Percentiles rank a stretch among this genome's conserved stretches.
Evolutionary conservation across 2,888 invertebrate species (phyloP).

Genomic region (Andrena camellia): DNA sequence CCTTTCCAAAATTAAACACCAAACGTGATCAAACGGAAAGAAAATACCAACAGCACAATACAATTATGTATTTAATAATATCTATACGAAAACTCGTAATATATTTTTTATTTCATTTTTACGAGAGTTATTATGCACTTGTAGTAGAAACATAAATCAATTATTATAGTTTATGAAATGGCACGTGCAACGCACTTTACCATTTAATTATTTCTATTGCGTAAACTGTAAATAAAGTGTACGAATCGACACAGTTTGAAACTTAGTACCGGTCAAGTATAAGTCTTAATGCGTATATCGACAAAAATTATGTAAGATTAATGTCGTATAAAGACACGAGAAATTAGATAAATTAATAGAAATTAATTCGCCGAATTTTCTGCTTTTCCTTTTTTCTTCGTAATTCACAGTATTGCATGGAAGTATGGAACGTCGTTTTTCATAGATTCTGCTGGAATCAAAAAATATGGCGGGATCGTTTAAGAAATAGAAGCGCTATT

Average conservation of each 20-base stretch:
- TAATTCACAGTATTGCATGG: neutral
- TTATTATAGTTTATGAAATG: too few relatives aligned
- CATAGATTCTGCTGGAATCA: neutral
- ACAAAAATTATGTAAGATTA: neutral
- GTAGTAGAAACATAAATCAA: too few relatives aligned
- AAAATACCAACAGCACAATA: neutral
- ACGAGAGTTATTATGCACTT: too few relatives aligned
- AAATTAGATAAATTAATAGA: neutral
- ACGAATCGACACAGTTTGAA: neutral
- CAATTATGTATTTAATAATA: neutral
- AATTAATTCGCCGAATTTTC: neutral
- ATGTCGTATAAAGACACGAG: neutral
- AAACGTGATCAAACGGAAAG: neutral
- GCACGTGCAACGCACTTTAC: too few relatives aligned
- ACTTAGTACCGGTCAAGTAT: slow-evolving; percentile 1
- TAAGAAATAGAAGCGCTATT: neutral
- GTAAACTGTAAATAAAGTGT: too few relatives aligned
- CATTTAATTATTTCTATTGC: neutral
- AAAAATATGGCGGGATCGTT: slow-evolving; percentile 27
- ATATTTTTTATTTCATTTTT: too few relatives aligned
- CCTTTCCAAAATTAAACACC: neutral
- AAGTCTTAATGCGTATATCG: neutral
- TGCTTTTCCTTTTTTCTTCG: neutral
- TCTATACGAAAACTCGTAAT: too few relatives aligned
- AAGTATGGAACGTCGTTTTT: neutral